Evolutionary conservation across 1,140 invertebrate species (phyloP), one percentile per base, ranked within the genome.

Genomic region (Hylaeus volcanicus): DNA sequence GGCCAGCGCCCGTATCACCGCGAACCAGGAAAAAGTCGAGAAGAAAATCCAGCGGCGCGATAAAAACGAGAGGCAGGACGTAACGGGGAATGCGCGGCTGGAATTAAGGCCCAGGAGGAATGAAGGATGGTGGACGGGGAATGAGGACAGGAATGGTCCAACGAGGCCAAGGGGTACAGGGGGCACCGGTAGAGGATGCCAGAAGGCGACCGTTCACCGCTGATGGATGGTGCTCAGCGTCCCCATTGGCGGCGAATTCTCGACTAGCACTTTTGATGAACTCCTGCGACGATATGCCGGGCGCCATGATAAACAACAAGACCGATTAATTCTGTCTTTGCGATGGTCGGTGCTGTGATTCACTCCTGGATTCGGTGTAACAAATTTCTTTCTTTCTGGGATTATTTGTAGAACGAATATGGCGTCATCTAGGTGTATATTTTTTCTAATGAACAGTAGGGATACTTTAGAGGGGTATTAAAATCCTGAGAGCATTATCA

Each of bases 141-240:
- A 86, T 88, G 82, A 81, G 87, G 84, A 89, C 82, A 84, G 81
- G 85, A 88, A 88, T 88, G 86, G 83, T 80, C 77, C 77, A 79
- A 51, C 79, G 79, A 56, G 9, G 78, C 69, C 39, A 81, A 61
- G 79, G 78, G 70, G 73, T 78, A 63, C 39, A 79, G 79, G 70
- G 81, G 76, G 72, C 48, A 80, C 63, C 84, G 77, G 84, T 79
- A 84, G 79, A 81, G 83, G 87, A 90, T 89, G 88, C 85, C 88
- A 90, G 85, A 84, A 90, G 89, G 89, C 89, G 88, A 89, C 78
- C 85, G 81, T 82, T 87, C 83, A 56, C 78, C 58, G 79, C 87
- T 90, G 90, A 91, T 91, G 88, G 90, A 90, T 90, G 89, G 88
- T 83, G 80, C 80, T 79, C 58, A 74, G 75, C 41, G 56, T 81